Evolutionary conservation across 2,113 vertebrate species (phyloP), one percentile per base, ranked within the genome.

Genomic region (Cyprinus carpio): DNA sequence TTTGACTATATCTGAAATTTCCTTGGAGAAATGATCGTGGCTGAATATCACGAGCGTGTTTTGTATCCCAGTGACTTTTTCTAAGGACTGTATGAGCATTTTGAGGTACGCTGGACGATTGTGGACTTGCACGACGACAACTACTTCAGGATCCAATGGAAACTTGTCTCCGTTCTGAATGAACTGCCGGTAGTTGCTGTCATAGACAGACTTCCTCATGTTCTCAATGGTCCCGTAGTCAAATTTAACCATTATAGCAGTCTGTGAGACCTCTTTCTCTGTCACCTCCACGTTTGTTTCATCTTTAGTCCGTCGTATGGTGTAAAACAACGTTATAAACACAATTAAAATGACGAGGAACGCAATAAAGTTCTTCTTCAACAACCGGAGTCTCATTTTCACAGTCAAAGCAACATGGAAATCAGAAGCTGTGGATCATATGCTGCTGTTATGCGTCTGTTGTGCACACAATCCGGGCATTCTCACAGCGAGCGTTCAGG

Each of bases 81-180:
- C 88, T 88, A 96, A 88, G 0, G 95, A 96, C 60, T 83, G 89
- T 18, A 95, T 89, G 27, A 95, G 85, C 84, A 96, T 84, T 25
- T 56, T 84, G 54, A 96, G 94, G 91, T 95, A 94, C 9, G 94
- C 89, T 0, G 94, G 93, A 80, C 94, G 92, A 88, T 94, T 93
- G 81, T 95, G 95, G 51, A 95, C 93, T 89, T 96, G 95, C 62
- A 95, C 93, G 0, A 94, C 92, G 77, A 95, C 86, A 31, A 95
- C 93, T 86, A 94, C 86, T 18, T 87, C 88, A 2, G 94, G 93
- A 2, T 92, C 93, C 1, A 56, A 91, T 0, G 91, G 89, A 65
- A 95, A 95, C 58, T 0, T 85, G 0, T 94, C 90, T 0, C 75
- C 89, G 10, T 96, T 96, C 31, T 81, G 88, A 25, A 95, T 84